Base-by-base conservation (phyloP, 2,888 invertebrate species). In the Lithosia quadra region DNA sequence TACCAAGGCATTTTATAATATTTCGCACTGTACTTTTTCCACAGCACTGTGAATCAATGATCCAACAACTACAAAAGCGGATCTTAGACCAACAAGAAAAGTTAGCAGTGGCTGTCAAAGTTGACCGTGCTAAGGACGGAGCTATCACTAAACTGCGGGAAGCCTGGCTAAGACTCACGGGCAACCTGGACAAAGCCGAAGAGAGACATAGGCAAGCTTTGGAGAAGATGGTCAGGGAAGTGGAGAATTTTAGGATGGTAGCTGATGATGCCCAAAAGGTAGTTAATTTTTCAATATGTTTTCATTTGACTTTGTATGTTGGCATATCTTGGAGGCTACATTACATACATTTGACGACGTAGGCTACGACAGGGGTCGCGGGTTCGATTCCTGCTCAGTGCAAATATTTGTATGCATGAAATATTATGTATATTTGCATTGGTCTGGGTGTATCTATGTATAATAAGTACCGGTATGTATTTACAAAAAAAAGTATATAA, bases 11-110 rank as follows among this genome's bases (percentile, higher is more conserved):
- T 2, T 28, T 28, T 28, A 28, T 28, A 28, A 28, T 28, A 28
- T 28, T 2, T 4, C 28, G 5, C 2, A 28, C 9, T n/a, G n/a
- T 49, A 39, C 8, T 22, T 65, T 63, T 61, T 70, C 78, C 78
- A 59, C 85, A 97, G 97, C 97, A 97, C 83, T 97, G 97, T 81
- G 98, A 98, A 90, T 95, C 96, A 71, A 93, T 97, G 80, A 97
- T 98, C 64, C 96, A 97, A 82, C 96, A 97, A 64, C 90, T 98
- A 1, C 98, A 98, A 86, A 96, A 96, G 78, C 96, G 96, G 77
- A 90, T 97, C 63, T 90, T 98, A 34, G 97, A 98, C 78, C 96
- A 97, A 79, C 97, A 98, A 86, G 97, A 98, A 86, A 97, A 97
- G 80, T 87, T 98, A 36, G 97, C 98, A 0, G 97, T 98, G 0